Evolutionary conservation across 2,888 invertebrate genomes (phyloP).

Genomic region (Erebia palarica): DNA sequence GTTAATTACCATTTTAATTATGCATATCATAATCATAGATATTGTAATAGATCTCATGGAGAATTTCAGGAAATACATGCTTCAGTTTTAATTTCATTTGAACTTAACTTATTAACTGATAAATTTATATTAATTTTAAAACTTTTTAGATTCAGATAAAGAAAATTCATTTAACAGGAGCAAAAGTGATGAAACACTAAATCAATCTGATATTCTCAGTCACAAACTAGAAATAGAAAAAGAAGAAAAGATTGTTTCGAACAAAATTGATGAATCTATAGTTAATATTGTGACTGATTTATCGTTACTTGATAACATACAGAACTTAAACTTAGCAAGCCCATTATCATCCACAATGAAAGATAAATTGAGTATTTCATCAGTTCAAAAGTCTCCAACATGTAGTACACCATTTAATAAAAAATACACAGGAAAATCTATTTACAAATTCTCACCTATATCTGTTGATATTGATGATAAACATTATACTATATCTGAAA

Average conservation of each 20-base stretch:
- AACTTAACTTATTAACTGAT: no score
- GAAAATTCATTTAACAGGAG: conserved; percentile 53
- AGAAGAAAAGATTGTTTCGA: conserved; percentile 46
- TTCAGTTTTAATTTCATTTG: no score
- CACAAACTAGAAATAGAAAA: conserved; percentile 64
- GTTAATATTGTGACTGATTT: conserved; percentile 61
- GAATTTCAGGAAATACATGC: no score
- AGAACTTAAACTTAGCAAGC: conserved; percentile 10
- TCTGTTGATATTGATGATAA: conserved; percentile 46
- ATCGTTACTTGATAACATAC: conserved; percentile 54
- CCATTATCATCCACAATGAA: conserved; percentile 36
- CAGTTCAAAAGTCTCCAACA: conserved; percentile 57
- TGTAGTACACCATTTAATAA: conserved; percentile 71
- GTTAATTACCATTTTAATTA: no score
- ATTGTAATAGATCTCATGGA: no score
- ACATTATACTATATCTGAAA: conserved; percentile 22
- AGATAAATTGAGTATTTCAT: conserved; percentile 50
- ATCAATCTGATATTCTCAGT: conserved; percentile 59
- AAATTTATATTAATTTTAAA: not conserved
- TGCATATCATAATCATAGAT: no score
- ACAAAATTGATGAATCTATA: conserved; percentile 61
- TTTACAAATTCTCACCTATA: conserved; percentile 72
- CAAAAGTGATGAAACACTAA: conserved; percentile 41
- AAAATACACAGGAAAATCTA: conserved; percentile 68
- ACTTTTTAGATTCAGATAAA: conserved; percentile 65